A percentile compares a stretch with the other conserved stretches of the same genome.
Evolutionary conservation across 1,140 invertebrate genomes (phyloP).

Genomic region (Vanessa tameamea): DNA sequence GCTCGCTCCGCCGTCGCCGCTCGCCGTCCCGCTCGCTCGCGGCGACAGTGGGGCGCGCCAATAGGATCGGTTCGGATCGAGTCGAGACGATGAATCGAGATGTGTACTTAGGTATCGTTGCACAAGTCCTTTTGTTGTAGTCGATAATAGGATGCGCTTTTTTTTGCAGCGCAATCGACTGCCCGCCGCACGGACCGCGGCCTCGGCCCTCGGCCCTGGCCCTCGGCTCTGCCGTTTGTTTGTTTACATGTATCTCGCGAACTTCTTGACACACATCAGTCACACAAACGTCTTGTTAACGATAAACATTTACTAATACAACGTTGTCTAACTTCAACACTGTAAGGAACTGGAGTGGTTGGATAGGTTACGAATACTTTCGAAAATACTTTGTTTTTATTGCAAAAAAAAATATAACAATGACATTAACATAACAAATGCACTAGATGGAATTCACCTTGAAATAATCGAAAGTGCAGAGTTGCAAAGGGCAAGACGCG

Average conservation of each 20-base stretch:
- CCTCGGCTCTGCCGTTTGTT: conserved; percentile 40
- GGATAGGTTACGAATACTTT: background rate
- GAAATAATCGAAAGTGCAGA: conserved; percentile 64
- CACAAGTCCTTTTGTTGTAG: conserved; percentile 80
- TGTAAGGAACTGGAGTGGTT: background rate
- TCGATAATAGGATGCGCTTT: conserved; percentile 81
- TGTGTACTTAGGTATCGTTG: conserved; percentile 80
- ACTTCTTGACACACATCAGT: conserved; percentile 18
- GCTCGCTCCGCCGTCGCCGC: conserved; percentile 41
- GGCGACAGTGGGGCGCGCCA: conserved; percentile 78
- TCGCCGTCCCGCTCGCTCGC: conserved; percentile 60
- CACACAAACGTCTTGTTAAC: background rate
- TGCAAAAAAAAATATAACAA: conserved; percentile 3
- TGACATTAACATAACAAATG: conserved; percentile 21
- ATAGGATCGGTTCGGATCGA: conserved; percentile 78
- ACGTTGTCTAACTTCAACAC: background rate
- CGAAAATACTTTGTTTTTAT: background rate
- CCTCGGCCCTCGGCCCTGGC: conserved; percentile 14
- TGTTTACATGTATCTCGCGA: conserved; percentile 53
- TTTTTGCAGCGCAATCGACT: conserved; percentile 73
- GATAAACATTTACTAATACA: conserved; percentile 5
- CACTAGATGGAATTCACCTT: conserved; percentile 51
- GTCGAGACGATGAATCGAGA: conserved; percentile 80
- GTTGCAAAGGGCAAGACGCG: conserved; percentile 63
- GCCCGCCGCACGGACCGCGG: conserved; percentile 50